These are phyloP conservation scores for Kryptolebias marmoratus DNA, from an alignment of 2,113 vertebrate species.

Conservation along the genomic window DNA sequence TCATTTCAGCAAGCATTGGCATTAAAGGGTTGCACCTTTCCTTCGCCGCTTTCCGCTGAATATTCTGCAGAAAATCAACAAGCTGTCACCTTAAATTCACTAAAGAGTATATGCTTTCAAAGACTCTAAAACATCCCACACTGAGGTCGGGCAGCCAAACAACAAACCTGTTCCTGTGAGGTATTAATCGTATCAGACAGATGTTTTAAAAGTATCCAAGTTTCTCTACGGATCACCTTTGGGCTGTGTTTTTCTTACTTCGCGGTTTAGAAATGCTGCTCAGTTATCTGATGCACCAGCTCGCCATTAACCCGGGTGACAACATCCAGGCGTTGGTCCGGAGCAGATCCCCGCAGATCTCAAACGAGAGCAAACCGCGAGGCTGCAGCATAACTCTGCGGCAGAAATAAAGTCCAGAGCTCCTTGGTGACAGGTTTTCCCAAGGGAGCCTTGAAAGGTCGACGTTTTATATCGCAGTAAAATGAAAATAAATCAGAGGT, in stretches of 20 bases:
- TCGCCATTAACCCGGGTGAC: background rate
- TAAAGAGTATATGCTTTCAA: background rate
- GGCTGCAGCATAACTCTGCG: background rate
- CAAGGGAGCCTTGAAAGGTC: background rate
- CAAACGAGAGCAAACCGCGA: background rate
- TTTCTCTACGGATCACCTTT: background rate
- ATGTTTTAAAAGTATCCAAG: background rate
- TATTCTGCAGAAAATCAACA: background rate
- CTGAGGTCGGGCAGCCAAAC: background rate
- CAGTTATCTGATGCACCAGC: background rate
- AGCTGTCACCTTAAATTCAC: background rate
- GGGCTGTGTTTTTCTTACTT: background rate
- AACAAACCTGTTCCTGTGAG: background rate
- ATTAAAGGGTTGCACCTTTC: background rate
- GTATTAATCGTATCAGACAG: background rate
- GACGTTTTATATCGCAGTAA: background rate
- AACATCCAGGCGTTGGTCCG: constrained; percentile 1
- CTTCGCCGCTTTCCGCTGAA: background rate
- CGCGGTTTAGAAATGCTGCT: background rate
- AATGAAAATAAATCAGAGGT: background rate
- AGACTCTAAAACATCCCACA: background rate
- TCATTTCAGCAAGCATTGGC: constrained; percentile 1
- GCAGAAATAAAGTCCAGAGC: background rate
- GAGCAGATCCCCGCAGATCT: background rate
- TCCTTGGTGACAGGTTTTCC: background rate